Percentiles rank a stretch among this genome's conserved stretches.
phyloP scores from a whole-genome alignment of 2,888 invertebrate species.

The Amorpha juglandis region DNA sequence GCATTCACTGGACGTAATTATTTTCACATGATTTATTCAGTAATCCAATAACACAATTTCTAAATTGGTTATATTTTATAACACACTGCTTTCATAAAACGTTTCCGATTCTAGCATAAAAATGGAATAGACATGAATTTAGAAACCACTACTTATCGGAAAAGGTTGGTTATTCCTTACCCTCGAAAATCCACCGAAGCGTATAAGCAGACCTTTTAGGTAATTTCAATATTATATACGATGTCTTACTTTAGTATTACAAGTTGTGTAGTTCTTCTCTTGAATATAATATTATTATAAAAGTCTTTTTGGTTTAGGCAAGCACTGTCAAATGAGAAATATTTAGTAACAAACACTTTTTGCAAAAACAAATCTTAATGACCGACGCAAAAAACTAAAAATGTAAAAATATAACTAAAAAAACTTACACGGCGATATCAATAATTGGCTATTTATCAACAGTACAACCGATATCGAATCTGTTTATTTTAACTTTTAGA shows the following conservation, averaged over 20 bases:
- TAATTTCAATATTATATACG: constrained; percentile 17
- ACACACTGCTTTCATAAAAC: constrained; percentile 10
- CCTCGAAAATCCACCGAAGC: constrained; percentile 16
- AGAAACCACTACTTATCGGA: constrained; percentile 19
- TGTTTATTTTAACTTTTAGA: too few species aligned
- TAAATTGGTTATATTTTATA: neutral
- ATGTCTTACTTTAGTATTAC: neutral
- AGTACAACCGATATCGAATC: too few species aligned
- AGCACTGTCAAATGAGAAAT: neutral
- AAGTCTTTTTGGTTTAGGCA: too few species aligned
- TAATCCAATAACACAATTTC: constrained; percentile 1
- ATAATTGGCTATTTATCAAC: too few species aligned
- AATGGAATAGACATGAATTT: constrained; percentile 20
- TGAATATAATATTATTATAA: neutral
- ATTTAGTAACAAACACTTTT: too few species aligned
- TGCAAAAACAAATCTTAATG: too few species aligned
- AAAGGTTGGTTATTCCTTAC: constrained; percentile 23
- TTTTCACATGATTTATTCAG: neutral
- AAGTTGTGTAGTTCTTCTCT: neutral
- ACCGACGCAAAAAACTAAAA: too few species aligned
- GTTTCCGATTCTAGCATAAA: constrained; percentile 17
- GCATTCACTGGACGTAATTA: neutral
- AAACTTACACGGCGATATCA: too few species aligned
- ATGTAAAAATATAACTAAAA: too few species aligned
- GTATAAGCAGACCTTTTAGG: constrained; percentile 24